Conservation (phyloP, 1,140 invertebrate genomes). For the Bombus confusus region DNA sequence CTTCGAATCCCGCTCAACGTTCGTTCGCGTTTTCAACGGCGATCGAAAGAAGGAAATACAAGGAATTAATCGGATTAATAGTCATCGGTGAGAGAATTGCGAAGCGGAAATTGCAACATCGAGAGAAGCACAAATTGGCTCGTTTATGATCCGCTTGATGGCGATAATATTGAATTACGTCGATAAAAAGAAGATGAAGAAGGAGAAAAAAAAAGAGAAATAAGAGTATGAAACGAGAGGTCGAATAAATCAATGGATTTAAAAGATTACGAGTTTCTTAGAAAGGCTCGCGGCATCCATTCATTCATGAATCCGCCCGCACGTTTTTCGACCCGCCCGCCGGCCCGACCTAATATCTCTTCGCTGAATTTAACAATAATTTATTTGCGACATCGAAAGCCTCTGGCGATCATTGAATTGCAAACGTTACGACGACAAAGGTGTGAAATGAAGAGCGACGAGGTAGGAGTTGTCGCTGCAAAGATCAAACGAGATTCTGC, state of each 20-base stretch:
- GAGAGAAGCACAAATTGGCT: background rate
- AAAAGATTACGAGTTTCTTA: conserved; percentile 40
- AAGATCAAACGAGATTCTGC: conserved; percentile 9
- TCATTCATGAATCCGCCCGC: conserved; percentile 34
- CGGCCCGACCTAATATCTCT: background rate
- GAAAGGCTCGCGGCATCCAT: conserved; percentile 35
- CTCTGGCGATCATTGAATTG: conserved; percentile 28
- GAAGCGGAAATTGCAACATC: background rate
- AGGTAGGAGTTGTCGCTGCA: conserved; percentile 11
- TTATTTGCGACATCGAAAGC: conserved; percentile 20
- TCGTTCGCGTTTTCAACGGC: background rate
- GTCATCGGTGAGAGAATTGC: background rate
- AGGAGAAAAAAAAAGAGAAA: background rate
- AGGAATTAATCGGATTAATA: background rate
- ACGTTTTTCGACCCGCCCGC: background rate
- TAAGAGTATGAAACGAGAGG: background rate
- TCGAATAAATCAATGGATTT: conserved; percentile 36
- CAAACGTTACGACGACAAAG: conserved; percentile 23
- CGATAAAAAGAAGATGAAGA: background rate
- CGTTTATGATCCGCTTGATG: background rate
- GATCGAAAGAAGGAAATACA: background rate
- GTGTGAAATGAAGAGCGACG: conserved; percentile 25
- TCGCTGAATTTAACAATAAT: conserved; percentile 35
- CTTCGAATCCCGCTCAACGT: background rate
- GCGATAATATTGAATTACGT: background rate